phyloP scores from a whole-genome alignment of 1,140 invertebrate species.

The Trichogramma pretiosum region DNA sequence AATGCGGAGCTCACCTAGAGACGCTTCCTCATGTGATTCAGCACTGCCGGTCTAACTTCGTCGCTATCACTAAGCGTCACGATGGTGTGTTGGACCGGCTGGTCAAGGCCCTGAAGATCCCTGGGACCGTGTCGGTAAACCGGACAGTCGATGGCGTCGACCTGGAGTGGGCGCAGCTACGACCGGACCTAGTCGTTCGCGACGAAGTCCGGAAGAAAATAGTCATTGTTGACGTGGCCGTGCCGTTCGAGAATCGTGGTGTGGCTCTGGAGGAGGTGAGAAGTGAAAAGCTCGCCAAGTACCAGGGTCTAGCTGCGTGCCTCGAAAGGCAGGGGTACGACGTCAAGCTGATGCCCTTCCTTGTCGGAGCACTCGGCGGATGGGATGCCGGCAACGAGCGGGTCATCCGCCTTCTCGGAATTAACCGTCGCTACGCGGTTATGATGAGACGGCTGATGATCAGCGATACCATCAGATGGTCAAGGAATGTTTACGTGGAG shows the following conservation, averaged over 20 bases:
- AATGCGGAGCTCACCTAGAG: slow-evolving; percentile 21
- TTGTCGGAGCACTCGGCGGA: slow-evolving; percentile 25
- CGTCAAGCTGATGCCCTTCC: slow-evolving; percentile 22
- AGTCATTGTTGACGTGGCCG: slow-evolving; percentile 29
- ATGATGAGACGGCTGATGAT: no score
- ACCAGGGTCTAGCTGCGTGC: no score
- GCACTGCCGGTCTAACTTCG: slow-evolving; percentile 24
- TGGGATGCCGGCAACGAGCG: slow-evolving; percentile 26
- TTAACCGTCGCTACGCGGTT: no score
- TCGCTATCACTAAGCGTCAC: slow-evolving; percentile 10
- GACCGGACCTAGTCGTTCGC: slow-evolving; percentile 28
- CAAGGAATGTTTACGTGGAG: no score
- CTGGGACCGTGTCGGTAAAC: slow-evolving; percentile 10
- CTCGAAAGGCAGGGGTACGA: no score
- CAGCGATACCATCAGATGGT: no score
- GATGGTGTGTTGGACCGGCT: slow-evolving; percentile 15
- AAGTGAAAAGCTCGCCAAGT: no score
- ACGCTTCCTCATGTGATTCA: slow-evolving; percentile 30
- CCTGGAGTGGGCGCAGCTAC: no score
- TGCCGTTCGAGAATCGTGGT: slow-evolving; percentile 30
- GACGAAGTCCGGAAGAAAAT: slow-evolving; percentile 19
- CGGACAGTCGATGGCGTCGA: slow-evolving; percentile 9
- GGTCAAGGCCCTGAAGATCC: background rate
- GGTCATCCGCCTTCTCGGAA: slow-evolving; percentile 13
- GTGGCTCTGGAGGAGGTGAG: slow-evolving; percentile 18